Conservation (phyloP, 2,113 vertebrate species). For the Isichthys henryi region DNA sequence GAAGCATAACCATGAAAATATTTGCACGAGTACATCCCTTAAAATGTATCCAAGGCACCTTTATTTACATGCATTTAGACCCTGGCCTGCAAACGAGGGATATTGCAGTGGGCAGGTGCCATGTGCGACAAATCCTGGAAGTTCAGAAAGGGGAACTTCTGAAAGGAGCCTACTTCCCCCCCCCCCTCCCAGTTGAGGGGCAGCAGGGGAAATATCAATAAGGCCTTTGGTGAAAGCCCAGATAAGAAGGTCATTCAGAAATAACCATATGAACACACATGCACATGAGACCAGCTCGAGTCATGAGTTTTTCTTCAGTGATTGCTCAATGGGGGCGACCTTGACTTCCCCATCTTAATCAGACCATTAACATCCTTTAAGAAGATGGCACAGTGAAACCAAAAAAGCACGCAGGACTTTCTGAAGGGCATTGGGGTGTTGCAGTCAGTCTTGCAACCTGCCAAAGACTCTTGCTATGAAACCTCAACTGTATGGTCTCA, state of each 20-base stretch:
- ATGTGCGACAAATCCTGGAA: neutral
- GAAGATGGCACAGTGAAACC: neutral
- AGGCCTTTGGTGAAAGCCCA: neutral
- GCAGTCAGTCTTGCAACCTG: neutral
- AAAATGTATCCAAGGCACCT: neutral
- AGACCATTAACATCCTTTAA: neutral
- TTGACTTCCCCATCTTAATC: neutral
- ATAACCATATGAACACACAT: neutral
- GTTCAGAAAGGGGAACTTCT: slow-evolving; percentile 13
- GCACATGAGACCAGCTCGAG: neutral
- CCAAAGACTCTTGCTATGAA: neutral
- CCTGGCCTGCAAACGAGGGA: neutral
- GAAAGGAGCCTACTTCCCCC: neutral
- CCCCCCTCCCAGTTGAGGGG: neutral
- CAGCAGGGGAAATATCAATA: neutral
- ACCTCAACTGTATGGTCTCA: neutral
- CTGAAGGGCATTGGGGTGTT: neutral
- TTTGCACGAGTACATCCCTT: neutral
- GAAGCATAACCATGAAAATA: neutral
- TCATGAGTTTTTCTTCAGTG: neutral
- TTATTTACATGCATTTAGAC: neutral
- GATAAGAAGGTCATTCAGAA: neutral
- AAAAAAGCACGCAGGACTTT: neutral
- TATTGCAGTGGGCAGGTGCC: neutral
- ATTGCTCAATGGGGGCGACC: neutral